Evolutionary conservation across 2,113 vertebrate species (phyloP).

Genomic region (Tretioscincus oriximinensis): DNA sequence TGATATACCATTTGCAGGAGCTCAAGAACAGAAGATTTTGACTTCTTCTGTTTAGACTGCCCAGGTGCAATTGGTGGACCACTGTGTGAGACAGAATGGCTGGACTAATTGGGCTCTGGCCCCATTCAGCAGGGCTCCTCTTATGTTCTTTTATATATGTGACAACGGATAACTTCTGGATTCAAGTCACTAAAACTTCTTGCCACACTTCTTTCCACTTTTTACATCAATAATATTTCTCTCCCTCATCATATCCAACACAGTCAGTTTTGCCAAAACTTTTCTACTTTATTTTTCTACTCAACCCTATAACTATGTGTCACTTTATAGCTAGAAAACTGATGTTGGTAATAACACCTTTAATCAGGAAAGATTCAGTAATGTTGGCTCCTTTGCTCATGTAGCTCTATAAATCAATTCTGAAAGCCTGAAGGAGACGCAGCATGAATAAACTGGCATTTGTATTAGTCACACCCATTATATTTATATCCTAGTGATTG

Average conservation of each 20-base stretch:
- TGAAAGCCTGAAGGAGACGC: neutral
- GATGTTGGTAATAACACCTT: slow-evolving; percentile 11
- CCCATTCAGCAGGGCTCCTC: too few relatives aligned
- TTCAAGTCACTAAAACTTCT: neutral
- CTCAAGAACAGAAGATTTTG: too few relatives aligned
- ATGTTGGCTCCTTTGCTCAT: slow-evolving; percentile 32
- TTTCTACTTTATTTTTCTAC: slow-evolving; percentile 22
- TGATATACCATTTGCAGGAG: too few relatives aligned
- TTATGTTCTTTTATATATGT: neutral
- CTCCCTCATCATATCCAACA: neutral
- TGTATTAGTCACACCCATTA: slow-evolving; percentile 24
- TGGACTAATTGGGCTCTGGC: too few relatives aligned
- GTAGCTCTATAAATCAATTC: neutral
- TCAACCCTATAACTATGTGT: neutral
- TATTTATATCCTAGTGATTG: slow-evolving; percentile 7
- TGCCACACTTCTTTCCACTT: neutral
- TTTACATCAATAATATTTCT: neutral
- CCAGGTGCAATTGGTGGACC: too few relatives aligned
- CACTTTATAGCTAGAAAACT: slow-evolving; percentile 25
- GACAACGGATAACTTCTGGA: neutral
- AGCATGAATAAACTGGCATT: slow-evolving; percentile 26
- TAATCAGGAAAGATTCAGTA: slow-evolving; percentile 46
- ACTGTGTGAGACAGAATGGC: too few relatives aligned
- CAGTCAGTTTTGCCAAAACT: neutral
- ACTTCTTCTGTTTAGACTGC: too few relatives aligned